These are phyloP conservation scores for Muscina levida DNA, from an alignment of 2,888 invertebrate species.

Conservation along the genomic window DNA sequence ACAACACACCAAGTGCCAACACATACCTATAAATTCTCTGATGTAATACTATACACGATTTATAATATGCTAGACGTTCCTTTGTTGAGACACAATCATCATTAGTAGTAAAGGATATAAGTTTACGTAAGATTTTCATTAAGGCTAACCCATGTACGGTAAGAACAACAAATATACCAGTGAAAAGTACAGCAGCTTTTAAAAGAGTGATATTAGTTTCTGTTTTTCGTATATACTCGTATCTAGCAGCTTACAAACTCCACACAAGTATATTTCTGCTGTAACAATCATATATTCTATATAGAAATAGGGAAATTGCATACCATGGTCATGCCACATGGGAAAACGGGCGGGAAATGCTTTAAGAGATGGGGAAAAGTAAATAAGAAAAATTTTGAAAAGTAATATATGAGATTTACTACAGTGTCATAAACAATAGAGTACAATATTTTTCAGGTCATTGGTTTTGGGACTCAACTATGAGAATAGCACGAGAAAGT, in stretches of 20 bases:
- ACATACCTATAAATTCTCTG: constrained; percentile 48
- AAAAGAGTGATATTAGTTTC: neutral
- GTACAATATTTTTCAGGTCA: too few relatives aligned
- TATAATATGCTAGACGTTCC: constrained; percentile 47
- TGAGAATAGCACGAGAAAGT: too few relatives aligned
- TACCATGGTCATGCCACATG: constrained; percentile 62
- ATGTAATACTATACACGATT: constrained; percentile 53
- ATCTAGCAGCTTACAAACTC: too few relatives aligned
- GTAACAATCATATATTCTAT: constrained; percentile 54
- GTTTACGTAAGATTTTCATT: constrained; percentile 46
- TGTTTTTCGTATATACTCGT: too few relatives aligned
- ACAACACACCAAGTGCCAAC: too few relatives aligned
- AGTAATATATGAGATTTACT: too few relatives aligned
- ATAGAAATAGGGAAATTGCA: constrained; percentile 55
- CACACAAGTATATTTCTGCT: constrained; percentile 55
- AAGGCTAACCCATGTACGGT: constrained; percentile 55
- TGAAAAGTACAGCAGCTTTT: constrained; percentile 50
- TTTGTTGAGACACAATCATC: constrained; percentile 25
- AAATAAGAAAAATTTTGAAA: neutral
- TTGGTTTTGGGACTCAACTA: too few relatives aligned
- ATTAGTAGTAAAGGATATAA: constrained; percentile 45
- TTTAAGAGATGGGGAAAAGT: constrained; percentile 1
- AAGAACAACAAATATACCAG: constrained; percentile 50
- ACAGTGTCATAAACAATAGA: too few relatives aligned
- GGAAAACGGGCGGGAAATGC: constrained; percentile 59